Percentiles rank a stretch among this genome's conserved stretches.
Evolutionary conservation across 1,140 invertebrate genomes (phyloP).

Genomic region (Proales similis): DNA sequence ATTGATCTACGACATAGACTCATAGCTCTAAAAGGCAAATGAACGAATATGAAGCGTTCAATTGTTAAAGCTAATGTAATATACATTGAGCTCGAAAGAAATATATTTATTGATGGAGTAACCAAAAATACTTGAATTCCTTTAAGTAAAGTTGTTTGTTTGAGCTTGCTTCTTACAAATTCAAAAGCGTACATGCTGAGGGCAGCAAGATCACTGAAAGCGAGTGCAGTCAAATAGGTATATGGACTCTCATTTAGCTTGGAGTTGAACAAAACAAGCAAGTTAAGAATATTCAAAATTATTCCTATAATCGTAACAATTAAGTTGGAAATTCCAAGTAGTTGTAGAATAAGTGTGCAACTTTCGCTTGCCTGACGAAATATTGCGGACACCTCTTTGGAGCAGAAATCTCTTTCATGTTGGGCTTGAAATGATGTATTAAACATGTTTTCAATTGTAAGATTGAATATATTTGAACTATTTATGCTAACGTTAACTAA

Average conservation of each 20-base stretch:
- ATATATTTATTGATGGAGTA: slow-evolving; percentile 30
- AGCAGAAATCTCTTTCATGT: not conserved
- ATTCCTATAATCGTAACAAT: slow-evolving; percentile 30
- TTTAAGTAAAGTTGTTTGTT: not conserved
- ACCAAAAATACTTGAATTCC: slow-evolving; percentile 11
- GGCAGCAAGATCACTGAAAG: slow-evolving; percentile 19
- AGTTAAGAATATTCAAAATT: slow-evolving; percentile 19
- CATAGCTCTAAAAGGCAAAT: slow-evolving; percentile 30
- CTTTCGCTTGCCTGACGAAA: slow-evolving; percentile 6
- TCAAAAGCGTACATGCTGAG: slow-evolving; percentile 13
- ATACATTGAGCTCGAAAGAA: slow-evolving; percentile 35
- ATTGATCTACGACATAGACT: slow-evolving; percentile 20
- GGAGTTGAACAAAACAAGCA: slow-evolving; percentile 21
- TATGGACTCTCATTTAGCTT: slow-evolving; percentile 35
- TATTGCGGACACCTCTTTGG: not conserved
- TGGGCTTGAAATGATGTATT: not conserved
- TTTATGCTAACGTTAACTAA: not conserved
- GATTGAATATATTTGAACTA: not conserved
- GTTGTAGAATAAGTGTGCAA: slow-evolving; percentile 2
- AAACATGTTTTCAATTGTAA: not conserved
- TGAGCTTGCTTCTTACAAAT: slow-evolving; percentile 7
- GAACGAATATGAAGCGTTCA: slow-evolving; percentile 31
- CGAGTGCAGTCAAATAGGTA: slow-evolving; percentile 18
- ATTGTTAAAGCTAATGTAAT: slow-evolving; percentile 20
- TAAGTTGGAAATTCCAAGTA: slow-evolving; percentile 8